phyloP scores from a whole-genome alignment of 1,140 invertebrate species.

The Sinella curviseta region DNA sequence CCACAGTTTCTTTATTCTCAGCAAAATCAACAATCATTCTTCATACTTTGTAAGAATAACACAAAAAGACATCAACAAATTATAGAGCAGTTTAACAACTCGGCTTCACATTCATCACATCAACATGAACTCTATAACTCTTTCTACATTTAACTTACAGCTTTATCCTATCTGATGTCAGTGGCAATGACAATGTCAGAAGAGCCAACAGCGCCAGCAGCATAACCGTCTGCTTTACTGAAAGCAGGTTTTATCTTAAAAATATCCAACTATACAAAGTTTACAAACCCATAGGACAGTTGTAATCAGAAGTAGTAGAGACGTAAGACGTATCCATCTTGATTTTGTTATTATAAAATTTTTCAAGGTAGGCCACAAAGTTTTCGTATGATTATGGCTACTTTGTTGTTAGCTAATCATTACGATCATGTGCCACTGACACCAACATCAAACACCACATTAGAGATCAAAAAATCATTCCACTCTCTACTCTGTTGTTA shows the following conservation, averaged over 20 bases:
- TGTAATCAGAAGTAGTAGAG: neutral
- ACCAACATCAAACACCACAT: too few relatives aligned
- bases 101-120: neutral
- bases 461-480: too few relatives aligned
- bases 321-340: too few relatives aligned
- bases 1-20: too few relatives aligned
- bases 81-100: neutral
- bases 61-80: too few relatives aligned
- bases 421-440: neutral
- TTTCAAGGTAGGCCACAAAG: neutral
- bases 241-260: neutral
- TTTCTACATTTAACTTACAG: neutral
- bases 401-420: neutral
- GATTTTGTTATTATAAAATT: neutral
- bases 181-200: neutral
- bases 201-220: neutral
- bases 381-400: neutral
- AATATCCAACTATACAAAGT: too few relatives aligned
- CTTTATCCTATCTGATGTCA: neutral
- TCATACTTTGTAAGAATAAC: too few relatives aligned
- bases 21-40: too few relatives aligned
- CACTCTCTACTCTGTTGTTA: too few relatives aligned
- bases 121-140: neutral
- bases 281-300: neutral
- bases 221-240: too few relatives aligned